Evolutionary conservation across 2,797 vertebrate species (phyloP).

Genomic region (Orientallactaga sibirica): DNA sequence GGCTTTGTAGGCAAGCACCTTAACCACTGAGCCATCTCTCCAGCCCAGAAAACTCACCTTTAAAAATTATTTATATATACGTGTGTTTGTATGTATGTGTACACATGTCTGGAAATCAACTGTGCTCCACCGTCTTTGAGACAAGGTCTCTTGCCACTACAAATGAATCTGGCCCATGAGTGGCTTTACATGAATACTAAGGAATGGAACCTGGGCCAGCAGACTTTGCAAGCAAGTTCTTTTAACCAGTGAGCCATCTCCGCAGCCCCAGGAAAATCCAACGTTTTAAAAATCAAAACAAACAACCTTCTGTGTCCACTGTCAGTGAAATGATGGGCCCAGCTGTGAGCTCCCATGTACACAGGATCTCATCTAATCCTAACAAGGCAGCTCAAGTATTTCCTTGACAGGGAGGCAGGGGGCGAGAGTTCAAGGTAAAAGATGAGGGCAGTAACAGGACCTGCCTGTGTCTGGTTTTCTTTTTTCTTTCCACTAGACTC

Average conservation of each 20-base stretch:
- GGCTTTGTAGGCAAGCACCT: too few relatives aligned
- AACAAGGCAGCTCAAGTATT: not conserved
- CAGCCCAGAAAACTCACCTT: not conserved
- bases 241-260: too few relatives aligned
- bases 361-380: not conserved
- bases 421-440: slow-evolving; percentile 4
- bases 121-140: too few relatives aligned
- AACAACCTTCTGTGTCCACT: not conserved
- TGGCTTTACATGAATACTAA: too few relatives aligned
- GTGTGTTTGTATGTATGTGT: too few relatives aligned
- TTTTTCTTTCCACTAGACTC: slow-evolving; percentile 1
- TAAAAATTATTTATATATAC: not conserved
- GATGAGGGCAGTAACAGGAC: not conserved
- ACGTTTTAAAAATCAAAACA: slow-evolving; percentile 41
- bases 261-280: not conserved
- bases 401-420: not conserved
- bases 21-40: too few relatives aligned
- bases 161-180: too few relatives aligned
- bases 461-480: not conserved
- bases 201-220: too few relatives aligned
- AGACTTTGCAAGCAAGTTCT: too few relatives aligned
- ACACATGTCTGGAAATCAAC: too few relatives aligned
- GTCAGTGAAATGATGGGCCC: not conserved
- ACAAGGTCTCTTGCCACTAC: too few relatives aligned
- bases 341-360: not conserved